Conservation (phyloP, 2,888 invertebrate genomes). For the Lamproptera curius region DNA sequence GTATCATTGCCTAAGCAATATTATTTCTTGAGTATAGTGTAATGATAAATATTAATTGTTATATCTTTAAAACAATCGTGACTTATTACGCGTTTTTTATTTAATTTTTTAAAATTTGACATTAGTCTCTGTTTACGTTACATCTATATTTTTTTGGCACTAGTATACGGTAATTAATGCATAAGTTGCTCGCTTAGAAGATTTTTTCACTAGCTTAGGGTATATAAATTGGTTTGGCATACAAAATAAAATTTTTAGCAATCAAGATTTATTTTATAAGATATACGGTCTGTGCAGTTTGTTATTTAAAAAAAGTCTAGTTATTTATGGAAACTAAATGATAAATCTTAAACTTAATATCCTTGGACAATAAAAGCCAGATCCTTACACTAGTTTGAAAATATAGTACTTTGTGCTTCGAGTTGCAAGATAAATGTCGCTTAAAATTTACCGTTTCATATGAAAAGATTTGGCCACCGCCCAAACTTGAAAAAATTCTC, state of each 20-base stretch:
- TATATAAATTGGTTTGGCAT: not conserved
- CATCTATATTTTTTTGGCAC: no score
- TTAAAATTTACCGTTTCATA: constrained; percentile 10
- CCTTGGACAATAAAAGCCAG: constrained; percentile 8
- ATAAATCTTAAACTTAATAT: constrained; percentile 12
- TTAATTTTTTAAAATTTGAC: no score
- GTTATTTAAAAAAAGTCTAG: not conserved
- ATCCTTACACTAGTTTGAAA: constrained; percentile 3
- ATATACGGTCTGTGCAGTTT: not conserved
- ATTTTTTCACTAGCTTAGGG: not conserved
- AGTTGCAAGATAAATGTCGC: constrained; percentile 8
- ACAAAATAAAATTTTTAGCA: not conserved
- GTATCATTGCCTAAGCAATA: no score
- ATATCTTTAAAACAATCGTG: no score
- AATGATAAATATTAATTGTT: no score
- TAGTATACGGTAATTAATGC: not conserved
- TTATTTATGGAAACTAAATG: not conserved
- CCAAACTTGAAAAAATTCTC: not conserved
- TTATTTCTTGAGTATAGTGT: no score
- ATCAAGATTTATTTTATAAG: not conserved
- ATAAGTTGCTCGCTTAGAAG: not conserved
- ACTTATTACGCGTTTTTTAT: no score
- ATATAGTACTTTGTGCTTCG: constrained; percentile 3
- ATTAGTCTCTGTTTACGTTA: no score
- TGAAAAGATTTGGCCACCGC: constrained; percentile 7